Evolutionary conservation across 2,888 invertebrate species (phyloP).

Genomic region (Hoplodrina ambigua): DNA sequence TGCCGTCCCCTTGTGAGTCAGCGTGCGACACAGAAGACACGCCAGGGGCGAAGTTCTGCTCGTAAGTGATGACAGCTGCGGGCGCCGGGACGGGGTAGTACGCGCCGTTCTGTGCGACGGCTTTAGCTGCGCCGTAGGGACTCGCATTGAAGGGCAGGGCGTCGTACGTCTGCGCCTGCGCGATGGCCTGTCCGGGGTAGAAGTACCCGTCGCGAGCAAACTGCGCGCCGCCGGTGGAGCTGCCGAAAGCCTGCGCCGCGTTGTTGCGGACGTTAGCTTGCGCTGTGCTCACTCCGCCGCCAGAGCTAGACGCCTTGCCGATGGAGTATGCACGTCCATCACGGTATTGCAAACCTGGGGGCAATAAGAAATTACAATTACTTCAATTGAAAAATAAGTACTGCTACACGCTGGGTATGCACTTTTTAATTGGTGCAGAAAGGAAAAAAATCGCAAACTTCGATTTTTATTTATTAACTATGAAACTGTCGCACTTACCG

Average conservation of each 20-base stretch:
- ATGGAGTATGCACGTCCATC: conserved; percentile 79
- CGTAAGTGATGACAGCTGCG: conserved; percentile 79
- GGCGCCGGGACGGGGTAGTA: conserved; percentile 80
- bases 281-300: conserved; percentile 73
- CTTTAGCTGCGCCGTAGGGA: conserved; percentile 61
- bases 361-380: conserved; percentile 65
- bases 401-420: neutral
- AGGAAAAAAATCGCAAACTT: neutral
- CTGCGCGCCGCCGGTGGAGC: conserved; percentile 50
- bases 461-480: neutral
- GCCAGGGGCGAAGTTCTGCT: conserved; percentile 76
- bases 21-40: conserved; percentile 74
- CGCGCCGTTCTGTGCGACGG: conserved; percentile 63
- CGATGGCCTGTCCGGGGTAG: conserved; percentile 74
- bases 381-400: neutral
- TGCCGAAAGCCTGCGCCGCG: conserved; percentile 62
- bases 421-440: neutral
- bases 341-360: conserved; percentile 78
- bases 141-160: conserved; percentile 34
- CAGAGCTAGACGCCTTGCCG: conserved; percentile 76
- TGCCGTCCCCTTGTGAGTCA: conserved; percentile 73
- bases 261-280: conserved; percentile 73
- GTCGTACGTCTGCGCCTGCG: conserved; percentile 63
- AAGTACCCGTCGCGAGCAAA: conserved; percentile 71
- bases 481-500: conserved; percentile 72